Conservation (phyloP, 2,888 invertebrate species). For the Brachylomia viminalis region DNA sequence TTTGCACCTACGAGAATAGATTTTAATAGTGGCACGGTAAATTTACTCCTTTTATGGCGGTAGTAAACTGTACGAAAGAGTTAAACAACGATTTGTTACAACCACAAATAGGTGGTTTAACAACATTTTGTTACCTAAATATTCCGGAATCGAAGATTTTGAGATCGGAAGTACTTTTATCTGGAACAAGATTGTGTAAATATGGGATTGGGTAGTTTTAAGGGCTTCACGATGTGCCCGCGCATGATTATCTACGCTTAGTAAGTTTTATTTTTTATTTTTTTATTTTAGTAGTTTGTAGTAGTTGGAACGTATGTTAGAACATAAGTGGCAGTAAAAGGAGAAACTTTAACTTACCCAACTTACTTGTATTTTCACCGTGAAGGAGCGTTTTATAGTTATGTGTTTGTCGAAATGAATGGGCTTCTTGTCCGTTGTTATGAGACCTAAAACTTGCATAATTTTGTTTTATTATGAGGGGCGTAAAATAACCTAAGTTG, state of each 20-base stretch:
- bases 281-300: no score
- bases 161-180: slow-evolving; percentile 44
- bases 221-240: slow-evolving; percentile 20
- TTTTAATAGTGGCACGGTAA: slow-evolving; percentile 78
- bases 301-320: slow-evolving; percentile 13
- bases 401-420: slow-evolving; percentile 22
- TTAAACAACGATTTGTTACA: slow-evolving; percentile 82
- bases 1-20: slow-evolving; percentile 77
- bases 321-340: slow-evolving; percentile 39
- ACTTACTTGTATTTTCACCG: slow-evolving; percentile 45
- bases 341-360: slow-evolving; percentile 44
- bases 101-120: slow-evolving; percentile 80
- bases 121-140: slow-evolving; percentile 47
- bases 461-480: slow-evolving; percentile 25
- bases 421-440: slow-evolving; percentile 33
- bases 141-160: slow-evolving; percentile 40
- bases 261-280: no score
- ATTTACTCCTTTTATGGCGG: slow-evolving; percentile 82
- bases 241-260: slow-evolving; percentile 22
- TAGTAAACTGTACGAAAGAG: slow-evolving; percentile 84
- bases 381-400: slow-evolving; percentile 45
- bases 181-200: slow-evolving; percentile 33
- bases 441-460: slow-evolving; percentile 15
- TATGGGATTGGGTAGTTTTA: slow-evolving; percentile 36
- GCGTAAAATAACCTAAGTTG: slow-evolving; percentile 6